Evolutionary conservation across 2,113 vertebrate species (phyloP), one percentile per base, ranked within the genome.

Genomic region (Podilymbus podiceps): DNA sequence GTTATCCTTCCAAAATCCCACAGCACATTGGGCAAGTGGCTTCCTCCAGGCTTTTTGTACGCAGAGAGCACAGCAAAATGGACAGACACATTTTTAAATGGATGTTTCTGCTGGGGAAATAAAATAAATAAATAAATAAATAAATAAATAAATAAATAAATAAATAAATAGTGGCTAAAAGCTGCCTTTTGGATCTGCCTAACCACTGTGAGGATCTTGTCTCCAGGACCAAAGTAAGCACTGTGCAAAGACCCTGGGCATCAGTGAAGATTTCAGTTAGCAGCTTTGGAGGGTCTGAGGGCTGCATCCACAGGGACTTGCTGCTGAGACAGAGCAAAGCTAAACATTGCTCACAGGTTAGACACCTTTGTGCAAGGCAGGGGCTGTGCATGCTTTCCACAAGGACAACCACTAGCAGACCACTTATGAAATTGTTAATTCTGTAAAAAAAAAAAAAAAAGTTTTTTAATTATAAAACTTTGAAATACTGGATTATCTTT

Each of bases 11-110:
- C 15, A 76, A 68, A 86, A 75, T 72, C 22, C 28, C 0, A 0
- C 30, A 31, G 27, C 14, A 50, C 0, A 0, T 0, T 40, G 21
- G 8, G 6, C 12, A 56, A 82, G 5, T 52, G 9, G 12, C 47
- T 85, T 85, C 27, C 18, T 3, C 8, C 8, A 55, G 44, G 28
- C 5, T 52, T 77, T 77, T 40, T 81, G 12, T 6, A 28, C 33
- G 8, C 35, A 63, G 52, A 46, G 8, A 33, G n/a, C 27, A 11
- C 44, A 75, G 6, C 25, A 9, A 85, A 76, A 44, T 6, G 58
- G 47, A 75, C 7, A 24, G 56, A 1, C 15, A 30, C n/a, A 9
- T 49, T 88, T 75, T 71, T 22, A 82, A 71, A 58, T 11, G 53
- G 52, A 15, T 64, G 13, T 12, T 77, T 90, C 82, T 78, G 7